phyloP scores from a whole-genome alignment of 2,888 invertebrate species.

The Hemicrepidius hirtus region DNA sequence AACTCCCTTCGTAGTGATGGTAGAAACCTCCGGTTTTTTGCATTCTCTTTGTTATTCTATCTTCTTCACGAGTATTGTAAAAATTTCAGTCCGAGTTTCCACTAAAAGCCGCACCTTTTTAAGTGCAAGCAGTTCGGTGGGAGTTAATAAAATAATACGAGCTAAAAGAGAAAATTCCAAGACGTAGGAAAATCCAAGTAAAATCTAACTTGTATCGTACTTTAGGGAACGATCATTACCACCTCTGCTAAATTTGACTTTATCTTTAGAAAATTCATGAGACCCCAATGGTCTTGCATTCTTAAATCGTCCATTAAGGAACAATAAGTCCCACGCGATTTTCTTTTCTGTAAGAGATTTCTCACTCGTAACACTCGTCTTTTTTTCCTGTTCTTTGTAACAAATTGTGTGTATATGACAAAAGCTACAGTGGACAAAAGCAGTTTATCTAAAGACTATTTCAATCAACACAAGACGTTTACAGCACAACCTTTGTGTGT shows the following conservation, averaged over 20 bases:
- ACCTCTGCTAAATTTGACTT: slow-evolving; percentile 20
- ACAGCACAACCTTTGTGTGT: slow-evolving; percentile 34
- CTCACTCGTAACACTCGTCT: slow-evolving; percentile 14
- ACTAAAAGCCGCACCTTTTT: too few species aligned
- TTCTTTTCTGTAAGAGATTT: slow-evolving; percentile 9
- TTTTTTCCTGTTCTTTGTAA: slow-evolving; percentile 33
- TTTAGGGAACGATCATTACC: slow-evolving; percentile 16
- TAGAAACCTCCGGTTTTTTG: too few species aligned
- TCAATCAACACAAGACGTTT: slow-evolving; percentile 33
- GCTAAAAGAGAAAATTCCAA: neutral
- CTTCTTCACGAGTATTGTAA: too few species aligned
- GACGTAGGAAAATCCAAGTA: neutral
- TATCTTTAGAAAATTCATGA: slow-evolving; percentile 21
- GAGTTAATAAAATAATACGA: too few species aligned
- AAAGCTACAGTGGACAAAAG: slow-evolving; percentile 32
- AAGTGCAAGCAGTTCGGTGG: too few species aligned
- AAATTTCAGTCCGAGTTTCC: too few species aligned
- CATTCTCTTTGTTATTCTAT: too few species aligned
- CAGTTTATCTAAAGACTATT: slow-evolving; percentile 39
- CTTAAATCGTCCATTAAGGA: slow-evolving; percentile 21
- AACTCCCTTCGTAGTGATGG: too few species aligned
- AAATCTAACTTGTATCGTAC: slow-evolving; percentile 1
- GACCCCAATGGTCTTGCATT: slow-evolving; percentile 9
- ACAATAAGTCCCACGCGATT: slow-evolving; percentile 10
- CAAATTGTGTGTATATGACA: slow-evolving; percentile 34